Evolutionary conservation across 2,888 invertebrate genomes (phyloP), one percentile per base, ranked within the genome.

Genomic region (Petrophora chlorosata): DNA sequence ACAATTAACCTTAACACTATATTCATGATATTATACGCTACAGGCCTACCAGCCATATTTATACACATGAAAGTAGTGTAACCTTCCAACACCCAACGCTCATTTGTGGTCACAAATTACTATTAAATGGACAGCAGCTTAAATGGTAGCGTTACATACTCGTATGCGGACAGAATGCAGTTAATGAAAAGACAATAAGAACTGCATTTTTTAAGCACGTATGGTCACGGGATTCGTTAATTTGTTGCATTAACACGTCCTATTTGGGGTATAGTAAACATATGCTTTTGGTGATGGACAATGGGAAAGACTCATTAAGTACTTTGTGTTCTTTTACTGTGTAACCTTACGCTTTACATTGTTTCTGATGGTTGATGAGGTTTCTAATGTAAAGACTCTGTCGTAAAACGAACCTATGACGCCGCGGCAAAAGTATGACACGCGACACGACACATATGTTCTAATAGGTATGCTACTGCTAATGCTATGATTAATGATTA

Each of bases 241-340:
- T 62, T 64, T 54, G 58, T 48, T 34, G 51, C 62, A 76, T 76
- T 76, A 72, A 61, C 76, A 63, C 72, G 51, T 56, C 74, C 65
- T 61, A 67, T 66, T 73, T 55, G 30, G 65, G 67, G 33, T 29
- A 35, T 10, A 42, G 41, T 46, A 35, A 40, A 38, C 45, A 16
- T 45, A 29, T 35, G 28, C 40, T 15, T 45, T 36, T 36, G 50
- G 38, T 14, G 12, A 39, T 14, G 12, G 35, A 50, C 49, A 51
- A 51, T 45, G 45, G 32, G 9, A 41, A 43, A 30, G 36, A 42
- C 19, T 51, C 16, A 40, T 45, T 29, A 34, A 36, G 35, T 32
- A 23, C 30, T 5, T 3, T 16, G 19, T 28, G 30, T 32, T 34
- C 28, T 36, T 14, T n/a, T n/a, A n/a, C 33, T 26, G 13, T 19